These are phyloP conservation scores for Lycocerus yunnanus DNA, from an alignment of 2,888 invertebrate species.

Conservation along the genomic window DNA sequence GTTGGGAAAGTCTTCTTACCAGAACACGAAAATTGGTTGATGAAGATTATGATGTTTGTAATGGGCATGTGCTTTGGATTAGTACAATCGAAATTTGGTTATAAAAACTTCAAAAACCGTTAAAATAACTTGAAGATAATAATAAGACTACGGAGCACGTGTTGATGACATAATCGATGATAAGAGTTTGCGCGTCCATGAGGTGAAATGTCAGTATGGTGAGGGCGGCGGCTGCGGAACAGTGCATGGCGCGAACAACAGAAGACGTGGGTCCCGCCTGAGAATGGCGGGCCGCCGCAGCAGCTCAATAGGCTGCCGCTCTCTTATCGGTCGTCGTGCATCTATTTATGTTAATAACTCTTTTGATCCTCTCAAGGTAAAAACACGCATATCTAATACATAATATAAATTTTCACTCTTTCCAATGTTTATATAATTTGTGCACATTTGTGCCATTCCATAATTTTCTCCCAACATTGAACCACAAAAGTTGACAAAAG, in stretches of 20 bases:
- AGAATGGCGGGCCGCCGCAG: constrained; percentile 65
- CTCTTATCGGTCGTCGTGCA: constrained; percentile 67
- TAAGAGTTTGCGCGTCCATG: constrained; percentile 39
- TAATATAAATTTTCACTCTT: background rate
- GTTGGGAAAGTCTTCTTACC: background rate
- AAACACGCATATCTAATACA: constrained; percentile 3
- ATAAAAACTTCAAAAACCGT: background rate
- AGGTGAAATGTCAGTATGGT: constrained; percentile 38
- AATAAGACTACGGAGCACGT: constrained; percentile 37
- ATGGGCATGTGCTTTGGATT: background rate
- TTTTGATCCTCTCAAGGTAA: constrained; percentile 71
- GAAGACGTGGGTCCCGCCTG: constrained; percentile 40
- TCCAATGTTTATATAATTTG: background rate
- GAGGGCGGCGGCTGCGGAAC: constrained; percentile 45
- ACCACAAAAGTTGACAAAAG: background rate
- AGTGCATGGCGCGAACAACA: constrained; percentile 43
- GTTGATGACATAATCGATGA: constrained; percentile 45
- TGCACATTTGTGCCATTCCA: background rate
- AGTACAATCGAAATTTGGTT: background rate
- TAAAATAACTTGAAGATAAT: background rate
- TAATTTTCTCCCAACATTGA: background rate
- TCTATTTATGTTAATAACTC: constrained; percentile 68
- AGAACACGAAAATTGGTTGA: background rate
- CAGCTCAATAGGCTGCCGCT: constrained; percentile 70
- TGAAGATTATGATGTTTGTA: background rate